These are phyloP conservation scores for Plestiodon gilberti DNA, from an alignment of 2,113 vertebrate species.

Conservation along the genomic window DNA sequence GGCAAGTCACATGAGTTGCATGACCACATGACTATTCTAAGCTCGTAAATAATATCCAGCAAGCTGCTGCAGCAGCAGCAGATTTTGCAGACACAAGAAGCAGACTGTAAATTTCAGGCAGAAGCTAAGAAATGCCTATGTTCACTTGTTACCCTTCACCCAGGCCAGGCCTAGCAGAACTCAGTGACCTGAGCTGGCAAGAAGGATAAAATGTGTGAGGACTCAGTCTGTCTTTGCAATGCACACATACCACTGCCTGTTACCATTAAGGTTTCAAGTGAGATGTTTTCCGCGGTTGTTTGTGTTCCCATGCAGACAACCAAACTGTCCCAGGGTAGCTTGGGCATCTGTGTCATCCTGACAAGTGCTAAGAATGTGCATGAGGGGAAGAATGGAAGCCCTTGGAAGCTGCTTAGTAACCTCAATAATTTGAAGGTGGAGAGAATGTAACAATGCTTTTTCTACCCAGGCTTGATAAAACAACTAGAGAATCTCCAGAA, in stretches of 20 bases:
- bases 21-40: conserved; percentile 40
- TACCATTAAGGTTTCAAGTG: not conserved
- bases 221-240: not conserved
- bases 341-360: not conserved
- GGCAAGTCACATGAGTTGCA: conserved; percentile 19
- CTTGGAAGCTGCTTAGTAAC: not conserved
- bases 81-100: conserved; percentile 37
- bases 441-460: not conserved
- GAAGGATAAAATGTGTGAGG: not conserved
- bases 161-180: not conserved
- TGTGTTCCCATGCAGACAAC: not conserved
- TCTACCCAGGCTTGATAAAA: not conserved
- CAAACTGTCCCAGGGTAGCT: no score
- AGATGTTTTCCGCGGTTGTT: not conserved
- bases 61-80: conserved; percentile 10
- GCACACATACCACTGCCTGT: not conserved
- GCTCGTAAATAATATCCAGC: conserved; percentile 59
- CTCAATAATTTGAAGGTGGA: not conserved
- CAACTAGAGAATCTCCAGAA: not conserved
- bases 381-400: not conserved
- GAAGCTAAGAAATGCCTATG: conserved; percentile 8
- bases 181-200: not conserved
- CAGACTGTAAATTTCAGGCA: not conserved
- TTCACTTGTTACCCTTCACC: not conserved
- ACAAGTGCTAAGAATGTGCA: not conserved